Evolutionary conservation across 1,140 invertebrate genomes (phyloP).

Genomic region (Holotrichia oblita): DNA sequence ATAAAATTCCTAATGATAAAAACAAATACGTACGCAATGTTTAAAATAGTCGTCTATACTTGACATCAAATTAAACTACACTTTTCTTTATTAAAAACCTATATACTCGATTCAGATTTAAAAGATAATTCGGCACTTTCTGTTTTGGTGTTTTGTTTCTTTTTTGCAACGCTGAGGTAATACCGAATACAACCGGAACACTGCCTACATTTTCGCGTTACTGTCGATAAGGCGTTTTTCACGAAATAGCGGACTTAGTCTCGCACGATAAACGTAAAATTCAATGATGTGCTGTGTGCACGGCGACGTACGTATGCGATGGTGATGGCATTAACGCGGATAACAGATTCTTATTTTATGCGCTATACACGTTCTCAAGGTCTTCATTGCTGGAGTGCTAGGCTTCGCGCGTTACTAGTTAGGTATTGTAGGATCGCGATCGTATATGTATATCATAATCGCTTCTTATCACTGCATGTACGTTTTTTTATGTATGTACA

Average conservation of each 20-base stretch:
- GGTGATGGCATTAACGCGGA: slow-evolving; percentile 10
- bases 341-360: slow-evolving; percentile 21
- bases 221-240: not conserved
- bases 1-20: not conserved
- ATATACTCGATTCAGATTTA: not conserved
- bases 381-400: not conserved
- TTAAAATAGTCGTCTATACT: not conserved
- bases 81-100: not conserved
- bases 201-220: not conserved
- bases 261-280: not conserved
- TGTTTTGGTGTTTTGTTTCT: too few relatives aligned
- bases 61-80: not conserved
- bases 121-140: not conserved
- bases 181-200: not conserved
- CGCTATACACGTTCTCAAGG: not conserved
- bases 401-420: not conserved
- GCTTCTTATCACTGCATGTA: not conserved
- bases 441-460: not conserved
- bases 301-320: not conserved
- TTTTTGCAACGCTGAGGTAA: not conserved
- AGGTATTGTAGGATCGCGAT: not conserved
- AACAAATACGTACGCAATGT: not conserved
- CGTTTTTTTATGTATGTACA: not conserved
- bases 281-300: not conserved
- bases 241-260: not conserved